phyloP scores from a whole-genome alignment of 2,888 invertebrate species.

The Vesta saturnalis region DNA sequence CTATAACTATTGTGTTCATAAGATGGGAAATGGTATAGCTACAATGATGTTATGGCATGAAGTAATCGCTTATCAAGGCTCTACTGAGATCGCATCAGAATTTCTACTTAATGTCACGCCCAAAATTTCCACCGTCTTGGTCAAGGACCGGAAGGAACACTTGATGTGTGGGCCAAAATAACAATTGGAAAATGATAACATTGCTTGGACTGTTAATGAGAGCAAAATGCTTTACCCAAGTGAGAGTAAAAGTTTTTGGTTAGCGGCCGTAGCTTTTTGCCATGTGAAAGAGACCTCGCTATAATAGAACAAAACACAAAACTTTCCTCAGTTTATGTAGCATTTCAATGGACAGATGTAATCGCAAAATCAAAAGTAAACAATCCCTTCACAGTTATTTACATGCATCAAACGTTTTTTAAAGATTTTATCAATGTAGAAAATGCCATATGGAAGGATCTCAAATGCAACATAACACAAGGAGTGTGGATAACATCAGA shows the following conservation, averaged over 20 bases:
- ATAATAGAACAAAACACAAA: constrained; percentile 37
- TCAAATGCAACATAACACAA: constrained; percentile 40
- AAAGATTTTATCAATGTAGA: constrained; percentile 31
- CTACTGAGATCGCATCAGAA: too few relatives aligned
- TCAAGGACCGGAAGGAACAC: not conserved
- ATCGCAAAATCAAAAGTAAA: constrained; percentile 34
- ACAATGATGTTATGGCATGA: too few relatives aligned
- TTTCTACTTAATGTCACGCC: not conserved
- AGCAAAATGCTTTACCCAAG: constrained; percentile 34
- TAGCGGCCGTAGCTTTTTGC: constrained; percentile 42
- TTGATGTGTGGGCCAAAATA: constrained; percentile 39
- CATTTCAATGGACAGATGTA: constrained; percentile 35
- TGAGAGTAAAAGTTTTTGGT: constrained; percentile 44
- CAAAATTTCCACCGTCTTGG: not conserved
- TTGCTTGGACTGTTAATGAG: constrained; percentile 24
- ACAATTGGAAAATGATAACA: constrained; percentile 42
- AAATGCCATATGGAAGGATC: constrained; percentile 19
- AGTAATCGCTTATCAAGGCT: too few relatives aligned
- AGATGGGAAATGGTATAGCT: not conserved
- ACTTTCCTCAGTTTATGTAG: constrained; percentile 34
- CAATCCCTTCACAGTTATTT: constrained; percentile 24
- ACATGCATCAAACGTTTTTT: constrained; percentile 27
- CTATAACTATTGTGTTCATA: too few relatives aligned
- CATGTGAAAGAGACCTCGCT: constrained; percentile 43
- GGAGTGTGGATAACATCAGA: constrained; percentile 36